Percentiles rank a stretch among this genome's conserved stretches.
Conservation (phyloP, 2,113 vertebrate species). For the Galemys pyrenaicus region DNA sequence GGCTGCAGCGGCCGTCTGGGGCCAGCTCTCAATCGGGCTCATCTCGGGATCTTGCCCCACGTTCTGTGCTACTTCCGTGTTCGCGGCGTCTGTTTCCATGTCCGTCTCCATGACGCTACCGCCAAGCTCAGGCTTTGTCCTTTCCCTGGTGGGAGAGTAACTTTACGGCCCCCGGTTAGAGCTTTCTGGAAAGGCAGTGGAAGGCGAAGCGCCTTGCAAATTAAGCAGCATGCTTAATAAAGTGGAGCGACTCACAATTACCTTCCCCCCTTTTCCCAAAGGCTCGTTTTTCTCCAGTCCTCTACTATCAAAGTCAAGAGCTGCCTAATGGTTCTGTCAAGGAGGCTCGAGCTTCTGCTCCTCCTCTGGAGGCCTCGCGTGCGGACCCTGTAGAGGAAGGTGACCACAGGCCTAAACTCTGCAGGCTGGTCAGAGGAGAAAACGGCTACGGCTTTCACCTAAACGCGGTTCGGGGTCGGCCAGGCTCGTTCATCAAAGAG, state of each 20-base stretch:
- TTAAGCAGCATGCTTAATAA: neutral
- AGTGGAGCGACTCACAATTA: neutral
- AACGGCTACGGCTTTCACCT: conserved; percentile 93
- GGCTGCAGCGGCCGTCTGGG: neutral
- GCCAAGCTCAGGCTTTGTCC: neutral
- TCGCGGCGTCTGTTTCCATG: neutral
- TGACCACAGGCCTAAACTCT: conserved; percentile 90
- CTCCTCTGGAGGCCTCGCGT: neutral
- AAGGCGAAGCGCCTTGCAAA: neutral
- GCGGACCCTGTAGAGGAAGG: conserved; percentile 33
- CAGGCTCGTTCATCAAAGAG: conserved; percentile 90
- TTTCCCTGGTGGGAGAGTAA: neutral
- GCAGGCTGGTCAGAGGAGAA: conserved; percentile 88
- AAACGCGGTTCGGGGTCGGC: conserved; percentile 88
- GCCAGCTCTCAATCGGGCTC: neutral
- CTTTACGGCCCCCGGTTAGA: neutral
- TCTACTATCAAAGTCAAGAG: conserved; percentile 86
- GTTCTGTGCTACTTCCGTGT: neutral
- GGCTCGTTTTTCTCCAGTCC: conserved; percentile 91
- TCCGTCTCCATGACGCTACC: neutral
- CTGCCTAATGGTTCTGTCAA: conserved; percentile 48
- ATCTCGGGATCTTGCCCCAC: neutral
- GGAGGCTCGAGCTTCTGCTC: conserved; percentile 5
- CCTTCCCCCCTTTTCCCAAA: conserved; percentile 67
- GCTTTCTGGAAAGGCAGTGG: neutral